Evolutionary conservation across 2,797 vertebrate species (phyloP).

Genomic region (Sebastes steindachneri): DNA sequence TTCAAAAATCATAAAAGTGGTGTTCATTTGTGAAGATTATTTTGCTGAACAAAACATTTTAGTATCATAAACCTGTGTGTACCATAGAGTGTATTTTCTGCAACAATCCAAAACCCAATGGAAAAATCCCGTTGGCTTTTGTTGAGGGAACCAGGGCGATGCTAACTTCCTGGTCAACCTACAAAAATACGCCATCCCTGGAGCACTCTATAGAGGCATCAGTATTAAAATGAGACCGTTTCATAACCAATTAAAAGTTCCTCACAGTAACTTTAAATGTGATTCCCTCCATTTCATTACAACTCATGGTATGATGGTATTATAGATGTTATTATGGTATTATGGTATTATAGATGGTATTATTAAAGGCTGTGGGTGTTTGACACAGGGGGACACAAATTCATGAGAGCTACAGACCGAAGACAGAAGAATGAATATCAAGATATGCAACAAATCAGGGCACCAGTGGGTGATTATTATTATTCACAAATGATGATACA

Average conservation of each 20-base stretch:
- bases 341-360: background rate
- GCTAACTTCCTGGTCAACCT: background rate
- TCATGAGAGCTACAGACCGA: background rate
- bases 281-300: background rate
- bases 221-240: too few relatives aligned
- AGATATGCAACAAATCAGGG: background rate
- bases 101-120: background rate
- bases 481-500: background rate
- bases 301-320: background rate
- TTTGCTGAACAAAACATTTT: background rate
- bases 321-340: background rate
- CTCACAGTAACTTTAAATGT: background rate
- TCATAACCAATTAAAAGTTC: background rate
- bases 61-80: background rate
- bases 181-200: background rate
- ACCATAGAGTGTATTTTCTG: background rate
- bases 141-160: background rate
- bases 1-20: background rate
- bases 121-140: background rate
- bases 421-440: background rate
- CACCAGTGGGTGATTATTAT: background rate
- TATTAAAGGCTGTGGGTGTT: background rate
- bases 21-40: background rate
- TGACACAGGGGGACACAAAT: background rate
- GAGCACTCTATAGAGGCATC: too few relatives aligned